A percentile compares a stretch with the other conserved stretches of the same genome.
phyloP scores from a whole-genome alignment of 2,113 vertebrate species.

The Geococcyx californianus region DNA sequence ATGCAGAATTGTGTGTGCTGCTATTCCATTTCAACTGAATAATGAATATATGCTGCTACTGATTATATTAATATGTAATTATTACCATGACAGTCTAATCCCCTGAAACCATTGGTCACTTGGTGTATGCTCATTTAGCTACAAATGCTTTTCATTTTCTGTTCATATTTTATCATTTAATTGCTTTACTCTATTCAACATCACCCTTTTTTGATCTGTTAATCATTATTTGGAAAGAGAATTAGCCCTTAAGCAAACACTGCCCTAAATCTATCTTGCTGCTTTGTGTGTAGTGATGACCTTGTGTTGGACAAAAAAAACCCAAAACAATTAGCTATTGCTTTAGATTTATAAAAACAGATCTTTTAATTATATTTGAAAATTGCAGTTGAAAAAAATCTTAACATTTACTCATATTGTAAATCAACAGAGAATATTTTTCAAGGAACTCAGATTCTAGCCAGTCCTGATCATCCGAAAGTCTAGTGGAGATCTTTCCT shows the following conservation, averaged over 20 bases:
- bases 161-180: slow-evolving; percentile 51
- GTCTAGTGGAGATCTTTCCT: not conserved
- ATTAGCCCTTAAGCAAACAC: slow-evolving; percentile 50
- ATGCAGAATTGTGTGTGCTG: not conserved
- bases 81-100: slow-evolving; percentile 11
- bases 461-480: not conserved
- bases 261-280: slow-evolving; percentile 44
- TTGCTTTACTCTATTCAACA: slow-evolving; percentile 32
- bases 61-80: slow-evolving; percentile 28
- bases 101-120: slow-evolving; percentile 12
- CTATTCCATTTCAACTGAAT: not conserved
- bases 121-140: not conserved
- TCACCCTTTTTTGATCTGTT: slow-evolving; percentile 30
- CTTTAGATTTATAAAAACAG: not conserved
- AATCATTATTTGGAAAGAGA: slow-evolving; percentile 51
- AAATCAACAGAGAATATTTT: not conserved
- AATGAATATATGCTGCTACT: not conserved
- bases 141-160: slow-evolving; percentile 17
- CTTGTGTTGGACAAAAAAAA: not conserved
- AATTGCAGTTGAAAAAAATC: not conserved
- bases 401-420: not conserved
- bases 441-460: not conserved
- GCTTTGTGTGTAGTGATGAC: not conserved
- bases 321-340: not conserved
- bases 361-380: not conserved